Evolutionary conservation across 2,888 invertebrate species (phyloP).

Genomic region (Cheilosia grossa): DNA sequence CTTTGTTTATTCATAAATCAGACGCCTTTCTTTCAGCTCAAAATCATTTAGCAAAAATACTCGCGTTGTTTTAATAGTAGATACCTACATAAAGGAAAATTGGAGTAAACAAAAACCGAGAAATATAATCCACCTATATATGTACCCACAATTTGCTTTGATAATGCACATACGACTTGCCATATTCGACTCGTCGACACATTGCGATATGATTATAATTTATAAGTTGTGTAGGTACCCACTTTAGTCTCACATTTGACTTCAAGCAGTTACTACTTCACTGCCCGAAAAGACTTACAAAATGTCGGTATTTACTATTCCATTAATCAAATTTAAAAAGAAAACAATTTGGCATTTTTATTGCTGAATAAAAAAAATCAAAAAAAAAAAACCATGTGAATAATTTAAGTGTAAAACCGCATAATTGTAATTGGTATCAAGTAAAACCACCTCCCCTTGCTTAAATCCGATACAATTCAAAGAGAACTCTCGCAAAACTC

Average conservation of each 20-base stretch:
- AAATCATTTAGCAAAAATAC: not conserved
- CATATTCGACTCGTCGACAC: constrained; percentile 44
- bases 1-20: too few relatives aligned
- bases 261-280: constrained; percentile 26
- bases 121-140: not conserved
- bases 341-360: too few relatives aligned
- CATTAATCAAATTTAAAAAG: too few relatives aligned
- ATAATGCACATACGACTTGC: not conserved
- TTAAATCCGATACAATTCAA: constrained; percentile 42
- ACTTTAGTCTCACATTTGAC: constrained; percentile 67
- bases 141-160: not conserved
- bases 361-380: too few relatives aligned
- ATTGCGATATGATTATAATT: constrained; percentile 59
- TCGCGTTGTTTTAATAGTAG: too few relatives aligned
- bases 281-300: not conserved
- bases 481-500: constrained; percentile 17
- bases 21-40: too few relatives aligned
- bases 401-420: too few relatives aligned
- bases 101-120: not conserved
- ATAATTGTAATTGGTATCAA: too few relatives aligned
- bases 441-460: not conserved
- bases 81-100: not conserved
- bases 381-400: too few relatives aligned
- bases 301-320: too few relatives aligned
- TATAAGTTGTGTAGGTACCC: too few relatives aligned